A percentile compares a stretch with the other conserved stretches of the same genome.
phyloP scores from a whole-genome alignment of 2,797 vertebrate genomes.

The Diplodus puntazzo region DNA sequence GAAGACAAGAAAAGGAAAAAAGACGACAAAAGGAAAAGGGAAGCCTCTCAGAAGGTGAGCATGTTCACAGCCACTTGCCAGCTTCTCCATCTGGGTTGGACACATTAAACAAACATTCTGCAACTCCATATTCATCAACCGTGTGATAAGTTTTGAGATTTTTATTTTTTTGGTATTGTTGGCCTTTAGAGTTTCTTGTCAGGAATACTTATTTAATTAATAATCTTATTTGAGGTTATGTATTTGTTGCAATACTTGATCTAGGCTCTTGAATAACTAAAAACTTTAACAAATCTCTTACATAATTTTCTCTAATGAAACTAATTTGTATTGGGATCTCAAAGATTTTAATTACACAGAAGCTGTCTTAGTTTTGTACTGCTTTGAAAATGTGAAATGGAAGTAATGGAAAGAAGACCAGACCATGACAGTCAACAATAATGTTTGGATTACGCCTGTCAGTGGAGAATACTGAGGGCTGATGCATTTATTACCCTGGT shows the following conservation, averaged over 20 bases:
- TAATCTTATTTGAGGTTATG: background rate
- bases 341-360: background rate
- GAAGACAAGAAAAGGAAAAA: constrained; percentile 99
- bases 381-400: background rate
- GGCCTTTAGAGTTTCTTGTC: background rate
- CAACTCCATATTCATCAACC: background rate
- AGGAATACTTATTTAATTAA: too few relatives aligned
- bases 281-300: background rate
- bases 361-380: background rate
- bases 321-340: background rate
- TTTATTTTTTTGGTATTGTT: background rate
- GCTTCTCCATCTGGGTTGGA: background rate
- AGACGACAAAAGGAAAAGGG: constrained; percentile 99
- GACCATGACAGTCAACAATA: background rate
- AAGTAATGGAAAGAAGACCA: background rate
- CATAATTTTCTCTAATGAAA: background rate
- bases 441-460: background rate
- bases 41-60: constrained; percentile 98
- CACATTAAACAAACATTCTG: constrained; percentile 4
- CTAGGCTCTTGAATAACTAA: background rate
- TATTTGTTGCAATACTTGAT: too few relatives aligned
- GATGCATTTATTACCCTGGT: constrained; percentile 17
- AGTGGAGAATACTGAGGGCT: background rate
- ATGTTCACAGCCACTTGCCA: constrained; percentile 14
- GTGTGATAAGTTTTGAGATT: background rate